Percentiles rank a stretch among this genome's conserved stretches.
Evolutionary conservation across 2,113 vertebrate genomes (phyloP).

Genomic region (Pavo muticus): DNA sequence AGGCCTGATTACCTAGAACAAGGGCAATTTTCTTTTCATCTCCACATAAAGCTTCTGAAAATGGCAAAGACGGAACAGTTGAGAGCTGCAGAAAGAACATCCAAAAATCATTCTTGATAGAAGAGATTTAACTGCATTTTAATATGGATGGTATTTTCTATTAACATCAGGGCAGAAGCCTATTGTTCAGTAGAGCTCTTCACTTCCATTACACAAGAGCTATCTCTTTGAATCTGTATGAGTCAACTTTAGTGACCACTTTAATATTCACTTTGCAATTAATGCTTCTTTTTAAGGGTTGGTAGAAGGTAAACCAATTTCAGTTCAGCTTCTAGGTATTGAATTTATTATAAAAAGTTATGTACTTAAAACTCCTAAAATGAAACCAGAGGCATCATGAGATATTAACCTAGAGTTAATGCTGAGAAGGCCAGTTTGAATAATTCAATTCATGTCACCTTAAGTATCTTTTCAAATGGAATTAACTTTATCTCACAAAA

Average conservation of each 20-base stretch:
- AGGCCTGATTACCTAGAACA: slow-evolving; percentile 39
- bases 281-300: slow-evolving; percentile 75
- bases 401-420: slow-evolving; percentile 78
- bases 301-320: slow-evolving; percentile 78
- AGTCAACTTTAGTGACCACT: slow-evolving; percentile 71
- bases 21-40: slow-evolving; percentile 50
- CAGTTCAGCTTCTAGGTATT: slow-evolving; percentile 69
- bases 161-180: slow-evolving; percentile 43
- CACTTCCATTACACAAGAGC: slow-evolving; percentile 2
- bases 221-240: slow-evolving; percentile 65
- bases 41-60: slow-evolving; percentile 3
- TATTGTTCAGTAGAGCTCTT: slow-evolving; percentile 33
- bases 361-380: slow-evolving; percentile 77
- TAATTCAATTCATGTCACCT: slow-evolving; percentile 77
- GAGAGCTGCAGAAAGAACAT: neutral
- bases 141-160: slow-evolving; percentile 55
- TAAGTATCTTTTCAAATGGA: slow-evolving; percentile 78
- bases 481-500: slow-evolving; percentile 74
- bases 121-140: slow-evolving; percentile 48
- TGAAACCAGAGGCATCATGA: slow-evolving; percentile 76
- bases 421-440: slow-evolving; percentile 75
- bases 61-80: neutral
- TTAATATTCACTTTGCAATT: slow-evolving; percentile 78
- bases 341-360: slow-evolving; percentile 81
- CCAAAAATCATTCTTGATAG: neutral